Conservation (phyloP, 37 sponge, comb jelly and placozoan genomes). For the Tethya wilhelma region DNA sequence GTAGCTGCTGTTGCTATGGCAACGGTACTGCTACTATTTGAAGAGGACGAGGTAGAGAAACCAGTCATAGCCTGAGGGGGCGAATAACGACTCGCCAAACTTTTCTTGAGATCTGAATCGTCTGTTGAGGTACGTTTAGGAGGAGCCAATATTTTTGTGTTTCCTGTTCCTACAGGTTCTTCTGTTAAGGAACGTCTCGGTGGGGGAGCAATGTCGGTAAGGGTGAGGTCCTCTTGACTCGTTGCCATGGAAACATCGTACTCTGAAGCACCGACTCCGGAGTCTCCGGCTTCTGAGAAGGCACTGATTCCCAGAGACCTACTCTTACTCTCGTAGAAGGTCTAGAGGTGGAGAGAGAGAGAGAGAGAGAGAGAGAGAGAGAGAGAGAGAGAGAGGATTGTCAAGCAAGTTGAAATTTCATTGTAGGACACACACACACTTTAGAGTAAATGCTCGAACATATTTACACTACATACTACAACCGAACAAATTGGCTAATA, state of each 20-base stretch:
- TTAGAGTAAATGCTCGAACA: background rate
- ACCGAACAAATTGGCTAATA: too few species aligned
- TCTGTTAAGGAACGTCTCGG: too few species aligned
- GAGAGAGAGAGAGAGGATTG: background rate
- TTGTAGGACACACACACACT: background rate
- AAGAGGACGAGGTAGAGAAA: background rate
- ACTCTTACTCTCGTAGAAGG: background rate
- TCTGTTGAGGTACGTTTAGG: too few species aligned
- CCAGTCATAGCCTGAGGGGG: background rate
- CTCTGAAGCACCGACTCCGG: background rate
- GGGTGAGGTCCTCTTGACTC: background rate
- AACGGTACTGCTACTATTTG: too few species aligned
- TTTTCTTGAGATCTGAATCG: too few species aligned
- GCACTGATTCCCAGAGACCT: too few species aligned
- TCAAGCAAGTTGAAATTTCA: background rate
- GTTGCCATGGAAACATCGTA: background rate
- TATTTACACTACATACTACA: background rate
- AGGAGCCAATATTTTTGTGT: too few species aligned
- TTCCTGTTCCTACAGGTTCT: too few species aligned
- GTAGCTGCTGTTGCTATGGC: too few species aligned
- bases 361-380: too few species aligned
- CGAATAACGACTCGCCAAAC: too few species aligned
- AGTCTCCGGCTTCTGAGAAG: background rate
- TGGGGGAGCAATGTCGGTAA: background rate
- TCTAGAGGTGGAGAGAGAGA: background rate